These are phyloP conservation scores for Macropus fuliginosus DNA, from an alignment of 2,797 vertebrate species.

Conservation along the genomic window DNA sequence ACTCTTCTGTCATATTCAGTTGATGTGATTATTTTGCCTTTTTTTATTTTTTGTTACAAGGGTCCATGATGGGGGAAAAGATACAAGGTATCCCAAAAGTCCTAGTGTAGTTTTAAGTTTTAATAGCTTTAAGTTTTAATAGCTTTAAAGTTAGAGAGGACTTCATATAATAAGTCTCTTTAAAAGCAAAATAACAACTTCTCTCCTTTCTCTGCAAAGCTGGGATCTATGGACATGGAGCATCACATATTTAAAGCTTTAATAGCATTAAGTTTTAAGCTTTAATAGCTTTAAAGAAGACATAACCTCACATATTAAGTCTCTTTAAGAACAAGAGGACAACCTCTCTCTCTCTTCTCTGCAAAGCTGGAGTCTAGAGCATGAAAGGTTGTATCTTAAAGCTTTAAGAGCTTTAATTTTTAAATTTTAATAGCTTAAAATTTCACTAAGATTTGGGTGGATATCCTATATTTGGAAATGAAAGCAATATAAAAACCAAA, in stretches of 20 bases:
- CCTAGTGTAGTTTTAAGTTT: neutral
- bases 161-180: no score
- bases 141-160: no score
- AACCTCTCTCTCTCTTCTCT: neutral
- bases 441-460: neutral
- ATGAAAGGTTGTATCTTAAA: neutral
- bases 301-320: neutral
- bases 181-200: no score
- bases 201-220: no score
- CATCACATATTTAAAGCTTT: no score
- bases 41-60: neutral
- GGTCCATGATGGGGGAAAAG: neutral
- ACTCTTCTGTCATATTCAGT: neutral
- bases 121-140: no score
- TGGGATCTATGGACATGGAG: no score
- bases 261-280: no score
- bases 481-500: neutral
- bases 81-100: neutral
- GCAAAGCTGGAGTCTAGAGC: neutral
- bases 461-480: neutral
- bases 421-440: neutral
- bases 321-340: neutral
- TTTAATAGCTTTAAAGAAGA: neutral
- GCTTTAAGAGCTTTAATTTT: neutral
- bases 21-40: neutral